Evolutionary conservation across 2,888 invertebrate species (phyloP), one percentile per base, ranked within the genome.

Genomic region (Heteropelma amictum): DNA sequence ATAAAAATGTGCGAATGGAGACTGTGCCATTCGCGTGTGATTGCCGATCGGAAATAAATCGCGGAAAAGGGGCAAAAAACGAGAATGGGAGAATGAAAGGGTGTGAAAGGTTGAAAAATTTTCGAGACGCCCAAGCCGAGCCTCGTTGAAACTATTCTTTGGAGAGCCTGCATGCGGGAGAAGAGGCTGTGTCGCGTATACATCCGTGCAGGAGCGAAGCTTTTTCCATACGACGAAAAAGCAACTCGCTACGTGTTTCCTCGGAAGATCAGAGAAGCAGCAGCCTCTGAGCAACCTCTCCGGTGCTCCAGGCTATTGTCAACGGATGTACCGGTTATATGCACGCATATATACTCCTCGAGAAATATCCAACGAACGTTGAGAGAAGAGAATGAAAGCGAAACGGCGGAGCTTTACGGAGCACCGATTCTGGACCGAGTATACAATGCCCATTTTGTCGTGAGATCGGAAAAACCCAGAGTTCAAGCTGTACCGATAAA

Each of bases 311-410:
- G 28, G 67, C 67, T 51, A 68, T 68, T 76, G 75, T 54, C 75
- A 71, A 68, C 71, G 75, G 72, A 72, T 76, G 68, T 71, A 68
- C 75, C 68, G 67, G 45, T 63, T 64, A 58, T 71, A n/a, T n/a
- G n/a, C n/a, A n/a, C n/a, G 71, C 58, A 64, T 28, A 58, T 67
- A 76, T 76, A 71, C 68, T 63, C 58, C 68, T 60, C 53, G 49
- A 60, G 60, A 65, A 67, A 54, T 70, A 21, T 10, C 12, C 3
- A 21, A 21, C 68, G 60, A 71, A 63, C 56, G 35, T 12, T 8
- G 47, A 26, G 26, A 14, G 19, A 35, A 5, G 8, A 10, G 21
- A 8, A 53, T 21, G 42, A 54, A 21, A 19, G 17, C 6, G 10
- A 17, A 38, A 49, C n/a, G 19, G 5, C 56, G 42, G n/a, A 38